Conservation (phyloP, 1,140 invertebrate species). For the Aphelinus certus region DNA sequence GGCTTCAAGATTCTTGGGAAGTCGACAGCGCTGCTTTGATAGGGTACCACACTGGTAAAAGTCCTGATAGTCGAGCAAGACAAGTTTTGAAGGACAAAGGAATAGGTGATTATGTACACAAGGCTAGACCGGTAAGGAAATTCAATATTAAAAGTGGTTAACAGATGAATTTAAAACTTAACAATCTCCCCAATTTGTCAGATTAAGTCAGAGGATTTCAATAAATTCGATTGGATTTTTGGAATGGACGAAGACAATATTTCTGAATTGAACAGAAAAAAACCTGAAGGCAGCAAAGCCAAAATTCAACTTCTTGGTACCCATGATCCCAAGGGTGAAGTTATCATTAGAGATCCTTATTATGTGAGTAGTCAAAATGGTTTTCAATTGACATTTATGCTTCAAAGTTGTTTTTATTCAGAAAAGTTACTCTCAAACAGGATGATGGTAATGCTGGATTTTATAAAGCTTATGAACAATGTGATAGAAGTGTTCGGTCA, state of each 20-base stretch:
- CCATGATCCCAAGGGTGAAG: slow-evolving; percentile 80
- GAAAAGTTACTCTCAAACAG: slow-evolving; percentile 53
- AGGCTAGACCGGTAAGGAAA: slow-evolving; percentile 75
- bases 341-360: slow-evolving; percentile 88
- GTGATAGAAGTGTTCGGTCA: slow-evolving; percentile 71
- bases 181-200: slow-evolving; percentile 51
- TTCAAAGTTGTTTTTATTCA: too few relatives aligned
- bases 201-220: slow-evolving; percentile 78
- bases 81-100: slow-evolving; percentile 75
- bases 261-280: slow-evolving; percentile 70
- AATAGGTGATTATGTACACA: slow-evolving; percentile 77
- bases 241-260: slow-evolving; percentile 93
- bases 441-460: slow-evolving; percentile 72
- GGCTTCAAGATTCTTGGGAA: slow-evolving; percentile 74
- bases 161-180: too few relatives aligned
- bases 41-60: slow-evolving; percentile 84
- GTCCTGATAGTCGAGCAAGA: slow-evolving; percentile 81
- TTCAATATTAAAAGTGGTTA: too few relatives aligned
- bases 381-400: neutral
- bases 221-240: slow-evolving; percentile 87
- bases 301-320: slow-evolving; percentile 80
- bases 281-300: slow-evolving; percentile 72
- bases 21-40: slow-evolving; percentile 90
- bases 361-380: slow-evolving; percentile 70
- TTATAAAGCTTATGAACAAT: slow-evolving; percentile 77